Evolutionary conservation across 2,113 vertebrate genomes (phyloP).

Genomic region (Anseranas semipalmata): DNA sequence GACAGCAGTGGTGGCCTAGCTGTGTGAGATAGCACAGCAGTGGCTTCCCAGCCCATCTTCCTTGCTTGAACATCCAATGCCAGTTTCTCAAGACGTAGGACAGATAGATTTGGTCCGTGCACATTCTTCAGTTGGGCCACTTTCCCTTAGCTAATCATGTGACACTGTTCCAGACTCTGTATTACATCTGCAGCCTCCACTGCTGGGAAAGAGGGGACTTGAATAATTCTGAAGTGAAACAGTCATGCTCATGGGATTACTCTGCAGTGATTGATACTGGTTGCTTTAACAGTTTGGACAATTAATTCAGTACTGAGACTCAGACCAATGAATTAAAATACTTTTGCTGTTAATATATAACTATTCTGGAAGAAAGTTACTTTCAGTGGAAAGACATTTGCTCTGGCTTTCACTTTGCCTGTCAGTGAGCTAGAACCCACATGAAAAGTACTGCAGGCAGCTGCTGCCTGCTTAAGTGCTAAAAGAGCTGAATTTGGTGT

Average conservation of each 20-base stretch:
- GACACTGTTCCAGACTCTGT: background rate
- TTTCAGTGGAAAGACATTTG: background rate
- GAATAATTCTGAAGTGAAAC: background rate
- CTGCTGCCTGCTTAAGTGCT: background rate
- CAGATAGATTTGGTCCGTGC: background rate
- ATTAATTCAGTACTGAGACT: background rate
- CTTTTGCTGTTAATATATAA: background rate
- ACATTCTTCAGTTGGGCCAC: background rate
- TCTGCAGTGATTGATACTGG: background rate
- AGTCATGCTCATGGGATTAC: background rate
- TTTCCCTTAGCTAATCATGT: background rate
- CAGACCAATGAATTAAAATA: background rate
- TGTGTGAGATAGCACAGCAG: background rate
- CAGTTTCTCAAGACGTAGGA: background rate
- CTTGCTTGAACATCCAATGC: background rate
- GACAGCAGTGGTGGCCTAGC: background rate
- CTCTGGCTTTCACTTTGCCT: background rate
- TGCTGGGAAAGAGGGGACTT: background rate
- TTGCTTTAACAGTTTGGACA: background rate
- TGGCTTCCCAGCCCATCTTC: background rate
- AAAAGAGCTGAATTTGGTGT: background rate
- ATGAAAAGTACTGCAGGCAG: background rate
- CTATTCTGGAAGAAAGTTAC: background rate
- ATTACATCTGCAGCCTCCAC: background rate
- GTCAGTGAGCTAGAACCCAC: background rate